These are phyloP conservation scores for Meloidogyne exigua DNA, from an alignment of 1,140 invertebrate genomes.

Conservation along the genomic window DNA sequence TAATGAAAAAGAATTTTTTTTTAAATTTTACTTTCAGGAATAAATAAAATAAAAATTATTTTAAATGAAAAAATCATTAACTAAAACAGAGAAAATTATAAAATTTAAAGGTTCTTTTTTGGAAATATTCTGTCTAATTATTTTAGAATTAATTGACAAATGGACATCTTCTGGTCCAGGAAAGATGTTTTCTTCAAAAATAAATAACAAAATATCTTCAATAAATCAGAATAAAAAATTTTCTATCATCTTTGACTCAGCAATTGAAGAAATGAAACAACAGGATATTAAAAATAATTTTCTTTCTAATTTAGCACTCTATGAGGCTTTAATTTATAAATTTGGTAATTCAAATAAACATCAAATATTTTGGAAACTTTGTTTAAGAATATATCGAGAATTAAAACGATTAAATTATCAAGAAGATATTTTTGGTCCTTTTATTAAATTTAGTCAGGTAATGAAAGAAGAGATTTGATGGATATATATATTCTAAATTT, in stretches of 20 bases:
- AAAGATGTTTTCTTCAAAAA: conserved; percentile 23
- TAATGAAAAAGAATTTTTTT: no score
- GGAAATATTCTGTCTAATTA: background rate
- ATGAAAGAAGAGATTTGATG: no score
- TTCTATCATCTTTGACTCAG: background rate
- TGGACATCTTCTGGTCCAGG: background rate
- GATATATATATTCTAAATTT: no score
- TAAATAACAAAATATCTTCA: background rate
- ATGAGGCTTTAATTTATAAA: conserved; percentile 36
- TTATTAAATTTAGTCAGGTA: conserved; percentile 27
- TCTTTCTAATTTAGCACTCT: conserved; percentile 20
- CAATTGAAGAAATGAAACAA: conserved; percentile 20
- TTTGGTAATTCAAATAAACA: conserved; percentile 42
- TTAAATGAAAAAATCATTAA: background rate
- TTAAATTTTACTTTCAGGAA: no score
- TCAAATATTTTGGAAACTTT: conserved; percentile 35
- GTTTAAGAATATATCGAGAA: conserved; percentile 29
- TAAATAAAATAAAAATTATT: no score
- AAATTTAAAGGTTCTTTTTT: conserved; percentile 4
- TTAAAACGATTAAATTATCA: conserved; percentile 29
- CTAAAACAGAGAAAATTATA: background rate
- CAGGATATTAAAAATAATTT: conserved; percentile 2
- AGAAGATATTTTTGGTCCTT: conserved; percentile 1
- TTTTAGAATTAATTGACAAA: conserved; percentile 22
- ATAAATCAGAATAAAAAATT: conserved; percentile 11